Percentiles rank a stretch among this genome's conserved stretches.
phyloP scores from a whole-genome alignment of 2,797 vertebrate genomes.

The Sardinella longiceps region DNA sequence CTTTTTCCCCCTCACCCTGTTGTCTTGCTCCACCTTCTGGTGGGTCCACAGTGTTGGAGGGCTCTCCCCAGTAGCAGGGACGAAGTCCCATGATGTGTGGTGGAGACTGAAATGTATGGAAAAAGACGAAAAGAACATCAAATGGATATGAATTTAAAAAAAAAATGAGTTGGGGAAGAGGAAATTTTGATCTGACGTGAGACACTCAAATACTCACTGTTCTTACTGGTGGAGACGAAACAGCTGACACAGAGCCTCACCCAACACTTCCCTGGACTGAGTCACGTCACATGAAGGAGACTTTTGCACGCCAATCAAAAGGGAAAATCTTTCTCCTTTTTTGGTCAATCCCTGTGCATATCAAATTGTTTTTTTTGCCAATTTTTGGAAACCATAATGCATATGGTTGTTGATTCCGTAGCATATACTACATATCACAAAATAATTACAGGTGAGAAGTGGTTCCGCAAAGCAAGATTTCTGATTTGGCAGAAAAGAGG shows the following conservation, averaged over 20 bases:
- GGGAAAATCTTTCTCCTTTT: not conserved
- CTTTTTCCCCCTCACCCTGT: not conserved
- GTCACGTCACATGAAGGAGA: not conserved
- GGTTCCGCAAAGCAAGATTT: not conserved
- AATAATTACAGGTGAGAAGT: not conserved
- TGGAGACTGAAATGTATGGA: not conserved
- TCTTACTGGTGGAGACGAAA: not conserved
- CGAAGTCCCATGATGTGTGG: not conserved
- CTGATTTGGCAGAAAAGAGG: not conserved
- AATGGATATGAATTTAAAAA: not conserved
- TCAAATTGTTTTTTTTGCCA: conserved; percentile 6
- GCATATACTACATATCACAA: not conserved
- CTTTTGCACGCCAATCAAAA: conserved; percentile 4
- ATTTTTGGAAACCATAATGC: not conserved
- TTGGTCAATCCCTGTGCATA: not conserved
- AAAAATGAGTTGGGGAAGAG: conserved; percentile 23
- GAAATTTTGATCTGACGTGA: conserved; percentile 27
- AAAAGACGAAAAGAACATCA: conserved; percentile 1
- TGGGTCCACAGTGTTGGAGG: not conserved
- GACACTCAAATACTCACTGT: not conserved
- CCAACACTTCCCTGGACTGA: not conserved
- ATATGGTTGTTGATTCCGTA: conserved; percentile 8
- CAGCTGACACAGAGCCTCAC: not conserved
- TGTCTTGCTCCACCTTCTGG: not conserved
- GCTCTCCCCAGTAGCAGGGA: not conserved